Evolutionary conservation across 2,888 invertebrate species (phyloP).

Genomic region (Caenorhabditis angaria): DNA sequence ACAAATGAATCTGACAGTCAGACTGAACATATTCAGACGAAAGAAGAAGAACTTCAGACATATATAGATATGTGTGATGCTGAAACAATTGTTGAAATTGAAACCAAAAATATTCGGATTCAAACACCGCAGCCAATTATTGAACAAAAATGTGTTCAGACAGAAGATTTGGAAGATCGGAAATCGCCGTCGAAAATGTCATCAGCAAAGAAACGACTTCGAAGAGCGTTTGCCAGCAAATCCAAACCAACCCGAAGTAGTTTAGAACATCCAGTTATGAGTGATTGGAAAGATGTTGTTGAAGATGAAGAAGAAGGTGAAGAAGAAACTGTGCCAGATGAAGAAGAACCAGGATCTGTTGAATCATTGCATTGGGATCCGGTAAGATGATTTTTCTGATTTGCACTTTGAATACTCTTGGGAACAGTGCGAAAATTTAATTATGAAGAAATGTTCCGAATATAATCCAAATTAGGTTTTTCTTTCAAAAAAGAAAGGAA

Average conservation of each 20-base stretch:
- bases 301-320: constrained; percentile 28
- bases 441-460: no score
- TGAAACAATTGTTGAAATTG: constrained; percentile 61
- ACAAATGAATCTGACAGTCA: constrained; percentile 62
- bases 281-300: constrained; percentile 53
- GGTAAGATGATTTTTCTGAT: no score
- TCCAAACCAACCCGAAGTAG: constrained; percentile 39
- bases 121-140: constrained; percentile 66
- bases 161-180: constrained; percentile 58
- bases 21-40: constrained; percentile 57
- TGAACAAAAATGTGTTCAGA: constrained; percentile 60
- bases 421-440: no score
- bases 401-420: no score
- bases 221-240: constrained; percentile 54
- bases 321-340: constrained; percentile 18
- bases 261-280: constrained; percentile 56
- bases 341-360: constrained; percentile 50
- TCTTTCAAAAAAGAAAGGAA: no score
- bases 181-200: constrained; percentile 64
- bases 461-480: no score
- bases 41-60: constrained; percentile 65
- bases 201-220: constrained; percentile 58
- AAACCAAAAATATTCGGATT: constrained; percentile 62
- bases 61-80: constrained; percentile 57
- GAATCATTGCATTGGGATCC: constrained; percentile 70